Percentiles rank a stretch among this genome's conserved stretches.
These are phyloP conservation scores for Tenthredo livida DNA, from an alignment of 2,888 invertebrate genomes.

Conservation along the genomic window DNA sequence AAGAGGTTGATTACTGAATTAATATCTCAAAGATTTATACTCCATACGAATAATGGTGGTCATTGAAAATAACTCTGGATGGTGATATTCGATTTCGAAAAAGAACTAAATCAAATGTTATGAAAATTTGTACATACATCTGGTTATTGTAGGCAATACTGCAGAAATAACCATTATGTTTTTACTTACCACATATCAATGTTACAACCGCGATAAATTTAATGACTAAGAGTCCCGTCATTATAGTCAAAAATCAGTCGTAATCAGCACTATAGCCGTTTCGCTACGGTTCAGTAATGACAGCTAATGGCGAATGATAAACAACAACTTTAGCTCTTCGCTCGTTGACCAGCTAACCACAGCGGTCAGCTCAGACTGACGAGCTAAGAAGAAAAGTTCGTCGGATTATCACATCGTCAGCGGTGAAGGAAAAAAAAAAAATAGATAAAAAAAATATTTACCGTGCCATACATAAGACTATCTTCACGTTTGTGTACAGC, in stretches of 20 bases:
- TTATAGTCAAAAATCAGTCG: slow-evolving; percentile 18
- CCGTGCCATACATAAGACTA: not conserved
- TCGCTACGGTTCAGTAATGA: not conserved
- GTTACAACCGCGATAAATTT: slow-evolving; percentile 1
- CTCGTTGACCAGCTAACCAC: slow-evolving; percentile 30
- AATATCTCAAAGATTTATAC: not conserved
- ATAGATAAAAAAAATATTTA: no score
- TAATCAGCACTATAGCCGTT: not conserved
- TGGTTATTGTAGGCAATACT: not conserved
- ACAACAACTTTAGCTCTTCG: slow-evolving; percentile 23
- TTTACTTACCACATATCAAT: slow-evolving; percentile 40
- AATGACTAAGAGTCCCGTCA: slow-evolving; percentile 18
- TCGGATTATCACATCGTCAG: not conserved
- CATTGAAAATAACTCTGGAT: not conserved
- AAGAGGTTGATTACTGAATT: not conserved
- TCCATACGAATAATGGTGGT: not conserved
- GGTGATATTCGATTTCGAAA: not conserved
- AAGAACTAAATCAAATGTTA: not conserved
- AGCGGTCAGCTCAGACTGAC: slow-evolving; percentile 36
- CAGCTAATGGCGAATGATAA: slow-evolving; percentile 1
- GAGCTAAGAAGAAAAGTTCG: slow-evolving; percentile 16
- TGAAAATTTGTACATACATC: not conserved
- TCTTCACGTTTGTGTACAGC: not conserved
- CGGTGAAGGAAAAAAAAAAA: not conserved
- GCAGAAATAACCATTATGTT: not conserved